Base-by-base conservation (phyloP, 2,888 invertebrate species). In the Cheilosia vulpina region DNA sequence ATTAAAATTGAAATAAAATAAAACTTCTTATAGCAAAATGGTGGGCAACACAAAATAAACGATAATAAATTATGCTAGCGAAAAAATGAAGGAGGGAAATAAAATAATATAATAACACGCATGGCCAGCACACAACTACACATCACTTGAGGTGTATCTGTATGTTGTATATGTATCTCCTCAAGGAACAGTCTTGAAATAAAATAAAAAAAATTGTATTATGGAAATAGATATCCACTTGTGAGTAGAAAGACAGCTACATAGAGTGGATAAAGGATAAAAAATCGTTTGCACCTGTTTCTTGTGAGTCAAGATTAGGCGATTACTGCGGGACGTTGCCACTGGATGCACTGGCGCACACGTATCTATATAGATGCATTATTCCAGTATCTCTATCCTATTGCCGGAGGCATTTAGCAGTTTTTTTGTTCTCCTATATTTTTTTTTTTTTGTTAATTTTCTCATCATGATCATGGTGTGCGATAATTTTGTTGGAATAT, bases 281-380 rank as follows among this genome's bases (percentile, higher is more conserved):
- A 45, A 65, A 81, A 85, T 77, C 76, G 76, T 77, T 81, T 85
- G 85, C 85, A 85, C 85, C 85, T 85, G 85, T 85, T 85, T 77
- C 76, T 71, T 76, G 69, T 65, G 69, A 79, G 75, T 71, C 57
- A 85, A 85, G 85, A 85, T 85, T 81, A 81, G 76, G 68, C 72
- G 85, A 81, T 85, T 81, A 85, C 77, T 60, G 50, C 55, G 55
- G 19, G 21, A 62, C 58, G n/a, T 57, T 34, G 41, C 31, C 50
- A 41, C n/a, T 68, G 57, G 27, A 63, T 45, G 38, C 55, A 73
- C 66, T 45, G 27, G 31, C 41, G 68, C 78, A 79, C 69, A 69
- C 50, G 75, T 62, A 31, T 69, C 38, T 53, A 38, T 75, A 4
- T 58, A 75, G 79, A 66, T 80, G 80, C 65, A 60, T 53, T 71